These are phyloP conservation scores for Chironomus tentans DNA, from an alignment of 2,888 invertebrate genomes.

Conservation along the genomic window DNA sequence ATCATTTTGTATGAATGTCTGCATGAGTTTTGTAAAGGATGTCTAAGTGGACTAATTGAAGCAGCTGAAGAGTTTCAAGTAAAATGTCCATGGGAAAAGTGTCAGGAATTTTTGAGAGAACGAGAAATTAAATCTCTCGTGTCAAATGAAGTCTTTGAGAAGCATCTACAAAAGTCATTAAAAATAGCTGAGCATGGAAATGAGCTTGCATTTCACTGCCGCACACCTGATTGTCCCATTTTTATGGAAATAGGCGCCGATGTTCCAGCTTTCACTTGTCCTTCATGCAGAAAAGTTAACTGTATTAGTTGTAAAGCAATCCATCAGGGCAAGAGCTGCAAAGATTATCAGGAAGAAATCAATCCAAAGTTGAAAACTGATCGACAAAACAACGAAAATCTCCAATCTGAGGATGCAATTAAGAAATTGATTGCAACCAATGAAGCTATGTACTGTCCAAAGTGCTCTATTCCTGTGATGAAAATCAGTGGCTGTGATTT, in stretches of 20 bases:
- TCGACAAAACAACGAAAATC: not conserved
- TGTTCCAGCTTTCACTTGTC: constrained; percentile 73
- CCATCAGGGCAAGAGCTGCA: constrained; percentile 69
- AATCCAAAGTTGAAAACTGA: constrained; percentile 47
- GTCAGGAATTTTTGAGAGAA: constrained; percentile 66
- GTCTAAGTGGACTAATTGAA: constrained; percentile 60
- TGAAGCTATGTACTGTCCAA: constrained; percentile 77
- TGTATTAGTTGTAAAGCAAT: constrained; percentile 83
- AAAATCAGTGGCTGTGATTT: constrained; percentile 94
- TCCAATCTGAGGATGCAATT: constrained; percentile 56
- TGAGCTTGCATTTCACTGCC: constrained; percentile 77
- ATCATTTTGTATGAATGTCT: constrained; percentile 76
- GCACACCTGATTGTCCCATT: constrained; percentile 77
- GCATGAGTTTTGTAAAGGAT: constrained; percentile 75
- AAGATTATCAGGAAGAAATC: constrained; percentile 63
- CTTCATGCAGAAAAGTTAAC: constrained; percentile 68
- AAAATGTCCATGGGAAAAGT: constrained; percentile 70
- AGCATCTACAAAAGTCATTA: constrained; percentile 69
- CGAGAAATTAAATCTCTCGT: constrained; percentile 75
- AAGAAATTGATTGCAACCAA: constrained; percentile 72
- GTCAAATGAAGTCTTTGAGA: constrained; percentile 62
- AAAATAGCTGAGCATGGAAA: constrained; percentile 68
- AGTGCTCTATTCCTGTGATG: constrained; percentile 49
- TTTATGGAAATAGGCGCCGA: constrained; percentile 52
- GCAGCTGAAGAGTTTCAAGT: constrained; percentile 70